phyloP scores from a whole-genome alignment of 2,888 invertebrate genomes.

The Aleiodes testaceus region DNA sequence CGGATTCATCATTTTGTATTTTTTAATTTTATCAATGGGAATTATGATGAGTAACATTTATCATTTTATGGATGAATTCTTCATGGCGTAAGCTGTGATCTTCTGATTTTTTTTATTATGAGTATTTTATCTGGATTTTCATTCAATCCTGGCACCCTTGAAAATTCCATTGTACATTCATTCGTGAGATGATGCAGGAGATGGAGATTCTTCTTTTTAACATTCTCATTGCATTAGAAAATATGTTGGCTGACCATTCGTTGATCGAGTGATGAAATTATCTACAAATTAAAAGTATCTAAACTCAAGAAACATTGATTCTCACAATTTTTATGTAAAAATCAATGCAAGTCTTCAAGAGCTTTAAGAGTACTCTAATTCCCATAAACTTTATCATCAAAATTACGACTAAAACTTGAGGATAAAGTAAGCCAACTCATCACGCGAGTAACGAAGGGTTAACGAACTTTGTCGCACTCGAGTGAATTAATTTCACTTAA shows the following conservation, averaged over 20 bases:
- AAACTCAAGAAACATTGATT: no score
- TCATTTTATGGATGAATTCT: slow-evolving; percentile 7
- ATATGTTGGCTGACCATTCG: no score
- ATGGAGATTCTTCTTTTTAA: no score
- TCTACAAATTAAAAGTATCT: no score
- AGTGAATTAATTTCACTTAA: slow-evolving; percentile 4
- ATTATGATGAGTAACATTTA: slow-evolving; percentile 8
- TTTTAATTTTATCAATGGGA: slow-evolving; percentile 11
- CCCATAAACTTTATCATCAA: no score
- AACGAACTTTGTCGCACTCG: slow-evolving; percentile 7
- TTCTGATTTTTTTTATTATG: slow-evolving; percentile 6
- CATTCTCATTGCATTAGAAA: no score
- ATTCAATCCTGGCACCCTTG: background rate
- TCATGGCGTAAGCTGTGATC: slow-evolving; percentile 24
- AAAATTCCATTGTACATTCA: slow-evolving; percentile 12
- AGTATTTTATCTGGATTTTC: background rate
- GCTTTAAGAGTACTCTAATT: no score
- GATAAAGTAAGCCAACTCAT: no score
- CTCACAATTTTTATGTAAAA: no score
- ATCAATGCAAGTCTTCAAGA: no score
- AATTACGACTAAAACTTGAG: no score
- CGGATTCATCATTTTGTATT: slow-evolving; percentile 41
- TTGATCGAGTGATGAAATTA: no score
- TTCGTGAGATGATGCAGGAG: background rate
- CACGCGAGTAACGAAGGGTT: background rate